These are phyloP conservation scores for Ianthella basta DNA, from an alignment of 37 sponge, comb jelly and placozoan genomes.

Conservation along the genomic window DNA sequence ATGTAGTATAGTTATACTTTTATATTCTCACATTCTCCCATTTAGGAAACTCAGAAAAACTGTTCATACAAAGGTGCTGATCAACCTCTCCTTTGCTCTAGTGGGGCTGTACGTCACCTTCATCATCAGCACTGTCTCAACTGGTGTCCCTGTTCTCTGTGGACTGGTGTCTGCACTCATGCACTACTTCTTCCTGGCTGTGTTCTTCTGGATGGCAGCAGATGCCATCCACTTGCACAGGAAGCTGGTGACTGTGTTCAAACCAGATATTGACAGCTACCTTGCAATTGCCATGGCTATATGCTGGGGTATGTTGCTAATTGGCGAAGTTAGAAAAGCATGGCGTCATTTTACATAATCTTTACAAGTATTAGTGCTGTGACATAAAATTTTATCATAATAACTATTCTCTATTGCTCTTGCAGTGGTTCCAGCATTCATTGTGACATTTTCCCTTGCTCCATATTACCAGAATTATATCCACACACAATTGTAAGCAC, in stretches of 20 bases:
- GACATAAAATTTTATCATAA: no score
- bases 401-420: no score
- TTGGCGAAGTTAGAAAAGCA: neutral
- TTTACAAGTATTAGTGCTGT: no score
- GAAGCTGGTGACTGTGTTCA: constrained; percentile 41
- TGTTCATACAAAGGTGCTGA: constrained; percentile 14
- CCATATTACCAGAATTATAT: no score
- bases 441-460: constrained; percentile 41
- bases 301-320: constrained; percentile 34
- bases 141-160: constrained; percentile 28
- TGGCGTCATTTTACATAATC: no score
- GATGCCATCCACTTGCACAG: constrained; percentile 42
- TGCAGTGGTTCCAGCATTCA: constrained; percentile 36
- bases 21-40: no score
- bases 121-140: constrained; percentile 26
- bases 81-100: constrained; percentile 44
- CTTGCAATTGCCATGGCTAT: constrained; percentile 14
- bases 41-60: constrained; percentile 22
- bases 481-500: no score
- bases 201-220: constrained; percentile 36
- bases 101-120: constrained; percentile 51
- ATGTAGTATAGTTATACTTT: no score
- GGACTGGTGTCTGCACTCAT: constrained; percentile 24
- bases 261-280: constrained; percentile 13
- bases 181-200: constrained; percentile 57